Evolutionary conservation across 2,113 vertebrate genomes (phyloP).

Genomic region (Polypterus bichir): DNA sequence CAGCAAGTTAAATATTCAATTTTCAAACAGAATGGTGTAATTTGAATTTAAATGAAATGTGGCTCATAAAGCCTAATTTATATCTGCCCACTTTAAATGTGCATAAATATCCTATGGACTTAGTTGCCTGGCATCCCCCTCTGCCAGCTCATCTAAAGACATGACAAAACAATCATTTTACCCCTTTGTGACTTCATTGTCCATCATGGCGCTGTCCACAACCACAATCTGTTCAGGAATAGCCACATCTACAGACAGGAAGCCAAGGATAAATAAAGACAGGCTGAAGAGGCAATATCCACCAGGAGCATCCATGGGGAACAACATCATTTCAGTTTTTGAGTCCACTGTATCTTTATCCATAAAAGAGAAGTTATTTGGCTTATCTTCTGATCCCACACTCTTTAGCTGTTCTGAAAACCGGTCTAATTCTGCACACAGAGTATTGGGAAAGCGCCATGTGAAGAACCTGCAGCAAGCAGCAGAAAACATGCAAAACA

Average conservation of each 20-base stretch:
- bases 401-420: slow-evolving; percentile 54
- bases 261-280: slow-evolving; percentile 69
- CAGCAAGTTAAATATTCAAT: too few relatives aligned
- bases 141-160: background rate
- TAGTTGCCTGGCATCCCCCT: background rate
- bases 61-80: too few relatives aligned
- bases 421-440: slow-evolving; percentile 67
- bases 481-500: too few relatives aligned
- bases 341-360: slow-evolving; percentile 35
- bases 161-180: slow-evolving; percentile 17
- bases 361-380: slow-evolving; percentile 46
- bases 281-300: slow-evolving; percentile 64
- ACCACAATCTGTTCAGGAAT: slow-evolving; percentile 88
- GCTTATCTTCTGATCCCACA: slow-evolving; percentile 37
- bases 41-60: too few relatives aligned
- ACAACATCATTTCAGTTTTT: slow-evolving; percentile 44
- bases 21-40: too few relatives aligned
- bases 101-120: too few relatives aligned
- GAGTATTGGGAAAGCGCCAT: slow-evolving; percentile 70
- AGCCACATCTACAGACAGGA: slow-evolving; percentile 59
- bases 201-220: slow-evolving; percentile 79
- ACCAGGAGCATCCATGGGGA: slow-evolving; percentile 67
- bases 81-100: too few relatives aligned
- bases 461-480: slow-evolving; percentile 61
- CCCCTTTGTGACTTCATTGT: slow-evolving; percentile 71